Evolutionary conservation across 1,140 invertebrate species (phyloP).

Genomic region (Drosophila ambigua): DNA sequence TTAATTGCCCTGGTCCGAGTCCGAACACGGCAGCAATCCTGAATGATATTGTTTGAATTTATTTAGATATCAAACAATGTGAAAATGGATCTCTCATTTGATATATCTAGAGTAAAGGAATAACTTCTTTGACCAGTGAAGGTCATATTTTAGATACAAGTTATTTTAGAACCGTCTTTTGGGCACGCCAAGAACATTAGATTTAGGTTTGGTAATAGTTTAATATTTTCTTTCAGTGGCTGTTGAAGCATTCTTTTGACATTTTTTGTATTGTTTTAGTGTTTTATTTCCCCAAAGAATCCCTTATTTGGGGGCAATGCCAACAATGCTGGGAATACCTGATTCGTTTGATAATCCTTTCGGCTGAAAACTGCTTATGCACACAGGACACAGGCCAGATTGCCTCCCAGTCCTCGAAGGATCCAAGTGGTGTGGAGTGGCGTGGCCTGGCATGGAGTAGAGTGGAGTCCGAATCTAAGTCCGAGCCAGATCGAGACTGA

Average conservation of each 20-base stretch:
- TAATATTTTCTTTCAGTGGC: slow-evolving; percentile 16
- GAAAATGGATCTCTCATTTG: too few relatives aligned
- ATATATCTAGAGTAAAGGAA: too few relatives aligned
- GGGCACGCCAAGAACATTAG: too few relatives aligned
- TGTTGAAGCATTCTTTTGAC: neutral
- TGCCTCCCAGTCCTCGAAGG: slow-evolving; percentile 29
- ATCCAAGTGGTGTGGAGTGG: neutral
- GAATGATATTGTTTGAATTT: too few relatives aligned
- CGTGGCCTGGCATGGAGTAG: neutral
- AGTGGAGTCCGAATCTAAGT: slow-evolving; percentile 28
- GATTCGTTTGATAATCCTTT: slow-evolving; percentile 65
- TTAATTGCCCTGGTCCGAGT: too few relatives aligned
- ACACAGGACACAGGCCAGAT: slow-evolving; percentile 39
- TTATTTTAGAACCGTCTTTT: too few relatives aligned
- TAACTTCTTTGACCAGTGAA: too few relatives aligned
- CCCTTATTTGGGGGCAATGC: slow-evolving; percentile 50
- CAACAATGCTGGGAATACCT: slow-evolving; percentile 48
- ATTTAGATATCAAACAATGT: too few relatives aligned
- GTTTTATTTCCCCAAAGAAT: slow-evolving; percentile 36
- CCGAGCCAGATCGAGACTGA: slow-evolving; percentile 12
- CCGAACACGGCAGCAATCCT: too few relatives aligned
- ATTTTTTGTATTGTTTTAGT: slow-evolving; percentile 36
- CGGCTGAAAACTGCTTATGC: slow-evolving; percentile 52
- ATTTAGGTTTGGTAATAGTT: neutral
- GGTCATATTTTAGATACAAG: neutral